phyloP scores from a whole-genome alignment of 1,140 invertebrate species.

The Ericerus pela region DNA sequence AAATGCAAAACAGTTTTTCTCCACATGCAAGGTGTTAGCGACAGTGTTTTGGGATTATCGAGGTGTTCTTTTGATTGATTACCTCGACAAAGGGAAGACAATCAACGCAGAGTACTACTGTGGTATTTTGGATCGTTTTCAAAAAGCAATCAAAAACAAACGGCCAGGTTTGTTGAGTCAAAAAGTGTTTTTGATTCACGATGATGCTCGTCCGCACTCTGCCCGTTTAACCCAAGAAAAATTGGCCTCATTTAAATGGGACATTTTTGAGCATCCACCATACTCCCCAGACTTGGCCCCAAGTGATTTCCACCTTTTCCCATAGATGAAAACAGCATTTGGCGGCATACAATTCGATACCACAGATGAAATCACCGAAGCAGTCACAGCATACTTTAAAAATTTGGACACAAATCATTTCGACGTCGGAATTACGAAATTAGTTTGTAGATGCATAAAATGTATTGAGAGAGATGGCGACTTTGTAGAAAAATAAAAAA shows the following conservation, averaged over 20 bases:
- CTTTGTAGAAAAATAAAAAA: conserved; percentile 14
- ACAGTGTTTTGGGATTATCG: conserved; percentile 13
- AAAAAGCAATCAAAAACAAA: conserved; percentile 21
- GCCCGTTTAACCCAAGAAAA: conserved; percentile 17
- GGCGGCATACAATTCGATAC: conserved; percentile 15
- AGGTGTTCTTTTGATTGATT: conserved; percentile 12
- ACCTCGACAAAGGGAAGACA: not conserved
- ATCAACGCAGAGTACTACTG: conserved; percentile 17
- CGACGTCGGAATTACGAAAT: conserved; percentile 10
- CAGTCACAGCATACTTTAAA: conserved; percentile 6
- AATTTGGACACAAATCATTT: conserved; percentile 4
- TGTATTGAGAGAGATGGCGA: conserved; percentile 11
- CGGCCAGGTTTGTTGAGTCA: conserved; percentile 18
- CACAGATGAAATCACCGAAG: conserved; percentile 1
- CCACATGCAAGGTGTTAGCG: conserved; percentile 8
- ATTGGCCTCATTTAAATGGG: conserved; percentile 23
- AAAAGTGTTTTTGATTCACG: conserved; percentile 24
- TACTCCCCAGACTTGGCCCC: conserved; percentile 27
- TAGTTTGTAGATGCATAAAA: not conserved
- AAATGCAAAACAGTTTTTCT: conserved; percentile 15
- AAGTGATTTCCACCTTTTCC: conserved; percentile 26
- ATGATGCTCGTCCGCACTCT: conserved; percentile 29
- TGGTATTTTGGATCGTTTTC: conserved; percentile 14
- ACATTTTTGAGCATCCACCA: conserved; percentile 26
- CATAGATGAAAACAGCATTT: conserved; percentile 17